These are phyloP conservation scores for Plemyria rubiginata DNA, from an alignment of 2,888 invertebrate species.

Conservation along the genomic window DNA sequence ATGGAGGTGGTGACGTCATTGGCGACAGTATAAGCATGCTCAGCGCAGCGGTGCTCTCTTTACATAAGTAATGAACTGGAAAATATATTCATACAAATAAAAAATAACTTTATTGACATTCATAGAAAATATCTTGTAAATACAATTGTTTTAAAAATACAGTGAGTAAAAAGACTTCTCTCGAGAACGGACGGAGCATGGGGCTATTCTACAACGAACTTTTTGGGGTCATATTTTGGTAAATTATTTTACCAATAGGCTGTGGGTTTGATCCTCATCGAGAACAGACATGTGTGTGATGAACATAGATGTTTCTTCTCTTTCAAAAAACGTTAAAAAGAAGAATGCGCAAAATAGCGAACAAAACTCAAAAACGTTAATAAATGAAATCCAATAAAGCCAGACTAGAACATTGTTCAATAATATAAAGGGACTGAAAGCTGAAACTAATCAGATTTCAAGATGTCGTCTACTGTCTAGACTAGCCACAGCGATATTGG, in stretches of 20 bases:
- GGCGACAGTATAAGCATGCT: conserved; percentile 1
- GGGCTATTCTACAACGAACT: too few relatives aligned
- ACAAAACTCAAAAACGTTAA: background rate
- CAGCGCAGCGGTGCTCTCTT: conserved; percentile 3
- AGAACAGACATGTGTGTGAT: too few relatives aligned
- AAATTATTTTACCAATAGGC: too few relatives aligned
- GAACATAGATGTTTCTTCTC: too few relatives aligned
- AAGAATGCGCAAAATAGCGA: background rate
- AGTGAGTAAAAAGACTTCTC: too few relatives aligned
- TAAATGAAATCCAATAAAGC: background rate
- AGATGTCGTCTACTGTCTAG: conserved; percentile 27
- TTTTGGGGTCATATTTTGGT: too few relatives aligned
- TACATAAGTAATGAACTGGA: conserved; percentile 4
- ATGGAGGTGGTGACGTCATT: conserved; percentile 19
- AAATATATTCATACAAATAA: too few relatives aligned
- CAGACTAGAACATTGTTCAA: conserved; percentile 2
- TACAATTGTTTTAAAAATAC: too few relatives aligned
- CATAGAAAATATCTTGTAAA: background rate
- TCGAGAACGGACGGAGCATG: too few relatives aligned
- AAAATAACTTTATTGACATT: too few relatives aligned
- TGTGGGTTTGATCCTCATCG: too few relatives aligned
- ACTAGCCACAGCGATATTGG: conserved; percentile 10
- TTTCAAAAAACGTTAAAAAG: too few relatives aligned
- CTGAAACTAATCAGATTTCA: conserved; percentile 5
- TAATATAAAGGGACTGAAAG: conserved; percentile 8